Evolutionary conservation across 2,888 invertebrate species (phyloP).

Genomic region (Eupithecia exiguata): DNA sequence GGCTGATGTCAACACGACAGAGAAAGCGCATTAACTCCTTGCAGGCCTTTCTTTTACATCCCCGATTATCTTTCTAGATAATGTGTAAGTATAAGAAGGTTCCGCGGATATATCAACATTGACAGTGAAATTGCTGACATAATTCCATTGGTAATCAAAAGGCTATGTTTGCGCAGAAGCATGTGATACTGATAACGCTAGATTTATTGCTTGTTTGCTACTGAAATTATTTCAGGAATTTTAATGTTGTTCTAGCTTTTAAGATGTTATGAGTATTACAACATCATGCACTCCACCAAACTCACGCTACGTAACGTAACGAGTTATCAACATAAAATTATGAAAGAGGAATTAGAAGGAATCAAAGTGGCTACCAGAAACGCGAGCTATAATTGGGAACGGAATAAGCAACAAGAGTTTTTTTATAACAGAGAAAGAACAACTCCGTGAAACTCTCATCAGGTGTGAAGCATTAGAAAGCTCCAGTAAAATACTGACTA

Average conservation of each 20-base stretch:
- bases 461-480: constrained; percentile 42
- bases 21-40: constrained; percentile 56
- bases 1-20: constrained; percentile 46
- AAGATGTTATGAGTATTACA: constrained; percentile 4
- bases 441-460: constrained; percentile 22
- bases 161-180: constrained; percentile 37
- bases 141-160: neutral
- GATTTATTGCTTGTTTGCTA: constrained; percentile 24
- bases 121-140: neutral
- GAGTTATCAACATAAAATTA: neutral
- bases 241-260: neutral
- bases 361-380: neutral
- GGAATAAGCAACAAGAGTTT: too few species aligned
- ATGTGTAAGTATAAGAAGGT: neutral
- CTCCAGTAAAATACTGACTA: constrained; percentile 28
- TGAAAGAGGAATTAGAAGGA: neutral
- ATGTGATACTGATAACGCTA: constrained; percentile 37
- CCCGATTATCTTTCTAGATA: neutral
- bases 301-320: neutral
- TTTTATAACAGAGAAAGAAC: neutral
- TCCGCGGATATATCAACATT: neutral
- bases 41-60: neutral
- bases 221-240: constrained; percentile 17
- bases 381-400: neutral
- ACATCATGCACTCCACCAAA: neutral